A percentile compares a stretch with the other conserved stretches of the same genome.
These are phyloP conservation scores for Sycophila sp. DNA, from an alignment of 1,140 invertebrate species.

Conservation along the genomic window DNA sequence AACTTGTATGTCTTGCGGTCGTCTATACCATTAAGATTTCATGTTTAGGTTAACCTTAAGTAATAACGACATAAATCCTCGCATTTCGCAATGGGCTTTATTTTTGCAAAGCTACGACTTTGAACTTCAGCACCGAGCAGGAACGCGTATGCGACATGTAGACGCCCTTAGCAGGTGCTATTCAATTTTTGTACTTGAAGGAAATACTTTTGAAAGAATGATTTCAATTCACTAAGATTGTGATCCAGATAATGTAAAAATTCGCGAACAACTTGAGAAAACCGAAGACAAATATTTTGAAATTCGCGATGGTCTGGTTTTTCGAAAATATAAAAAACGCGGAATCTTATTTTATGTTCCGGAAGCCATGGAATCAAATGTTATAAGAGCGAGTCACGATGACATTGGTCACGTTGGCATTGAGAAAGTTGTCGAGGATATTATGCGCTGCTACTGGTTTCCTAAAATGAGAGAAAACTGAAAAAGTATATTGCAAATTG, in stretches of 20 bases:
- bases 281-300: slow-evolving; percentile 9
- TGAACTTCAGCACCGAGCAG: too few species aligned
- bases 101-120: too few species aligned
- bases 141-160: too few species aligned
- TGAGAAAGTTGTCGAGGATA: slow-evolving; percentile 43
- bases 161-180: slow-evolving; percentile 38
- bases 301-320: slow-evolving; percentile 8
- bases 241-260: slow-evolving; percentile 8
- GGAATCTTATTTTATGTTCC: slow-evolving; percentile 51
- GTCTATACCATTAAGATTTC: too few species aligned
- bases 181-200: slow-evolving; percentile 20
- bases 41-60: too few species aligned
- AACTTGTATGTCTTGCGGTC: too few species aligned
- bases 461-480: too few species aligned
- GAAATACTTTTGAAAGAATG: slow-evolving; percentile 19
- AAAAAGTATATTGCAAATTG: too few species aligned
- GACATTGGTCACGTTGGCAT: slow-evolving; percentile 46
- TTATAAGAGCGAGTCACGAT: slow-evolving; percentile 44
- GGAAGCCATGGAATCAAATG: slow-evolving; percentile 40
- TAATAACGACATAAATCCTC: too few species aligned
- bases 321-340: slow-evolving; percentile 58
- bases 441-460: too few species aligned
- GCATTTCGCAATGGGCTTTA: too few species aligned
- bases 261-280: slow-evolving; percentile 21
- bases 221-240: slow-evolving; percentile 14